Conservation (phyloP, 2,888 invertebrate genomes). For the Erebia palarica region DNA sequence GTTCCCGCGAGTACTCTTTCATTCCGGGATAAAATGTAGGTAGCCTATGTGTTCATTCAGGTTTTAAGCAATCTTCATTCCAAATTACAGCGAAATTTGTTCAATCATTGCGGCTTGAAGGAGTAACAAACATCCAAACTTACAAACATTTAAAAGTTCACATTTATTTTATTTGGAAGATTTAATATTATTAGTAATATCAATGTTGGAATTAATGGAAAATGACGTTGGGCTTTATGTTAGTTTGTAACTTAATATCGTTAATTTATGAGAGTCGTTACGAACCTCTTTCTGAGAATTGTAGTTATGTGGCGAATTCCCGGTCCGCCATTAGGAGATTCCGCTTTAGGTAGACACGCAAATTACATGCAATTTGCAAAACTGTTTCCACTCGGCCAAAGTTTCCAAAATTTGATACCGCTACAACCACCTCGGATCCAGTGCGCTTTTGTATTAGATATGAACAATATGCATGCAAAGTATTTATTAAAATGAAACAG, state of each 20-base stretch:
- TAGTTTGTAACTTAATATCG: conserved; percentile 23
- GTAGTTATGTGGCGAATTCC: conserved; percentile 56
- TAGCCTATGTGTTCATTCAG: background rate
- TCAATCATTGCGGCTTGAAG: too few relatives aligned
- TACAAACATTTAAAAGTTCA: too few relatives aligned
- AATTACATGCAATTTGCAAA: conserved; percentile 70
- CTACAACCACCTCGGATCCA: conserved; percentile 38
- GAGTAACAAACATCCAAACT: too few relatives aligned
- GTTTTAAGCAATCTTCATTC: background rate
- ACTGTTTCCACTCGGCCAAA: conserved; percentile 58
- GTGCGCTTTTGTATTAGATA: conserved; percentile 3
- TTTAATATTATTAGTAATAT: too few relatives aligned
- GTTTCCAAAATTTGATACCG: conserved; percentile 64
- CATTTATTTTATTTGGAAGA: too few relatives aligned
- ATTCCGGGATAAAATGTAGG: too few relatives aligned
- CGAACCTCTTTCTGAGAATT: conserved; percentile 40
- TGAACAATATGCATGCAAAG: conserved; percentile 5
- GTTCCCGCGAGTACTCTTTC: too few relatives aligned
- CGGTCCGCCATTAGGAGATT: conserved; percentile 62
- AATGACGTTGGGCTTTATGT: conserved; percentile 15
- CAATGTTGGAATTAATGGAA: background rate
- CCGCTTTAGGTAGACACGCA: conserved; percentile 58
- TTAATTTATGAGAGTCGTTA: conserved; percentile 37
- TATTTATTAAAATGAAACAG: conserved; percentile 1
- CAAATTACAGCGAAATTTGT: background rate